phyloP scores from a whole-genome alignment of 2,113 vertebrate genomes.

The Sporophila hypoxantha region DNA sequence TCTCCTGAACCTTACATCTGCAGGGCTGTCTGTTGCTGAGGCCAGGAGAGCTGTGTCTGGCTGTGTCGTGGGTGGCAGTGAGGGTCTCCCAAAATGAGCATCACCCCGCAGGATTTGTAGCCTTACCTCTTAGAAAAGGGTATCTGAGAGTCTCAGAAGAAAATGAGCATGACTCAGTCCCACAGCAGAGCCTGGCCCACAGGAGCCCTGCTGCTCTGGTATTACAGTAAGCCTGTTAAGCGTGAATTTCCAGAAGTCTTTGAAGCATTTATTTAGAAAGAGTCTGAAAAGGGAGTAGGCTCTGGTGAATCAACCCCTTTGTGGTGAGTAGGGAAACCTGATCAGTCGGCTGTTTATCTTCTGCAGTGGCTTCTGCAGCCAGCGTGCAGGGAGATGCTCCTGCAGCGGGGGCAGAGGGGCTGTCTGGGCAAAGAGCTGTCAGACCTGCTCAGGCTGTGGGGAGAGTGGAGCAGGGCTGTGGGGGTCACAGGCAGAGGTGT shows the following conservation, averaged over 20 bases:
- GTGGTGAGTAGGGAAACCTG: conserved; percentile 49
- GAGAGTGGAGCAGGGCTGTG: not conserved
- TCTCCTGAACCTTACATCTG: not conserved
- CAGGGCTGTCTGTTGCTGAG: not conserved
- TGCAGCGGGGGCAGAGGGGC: not conserved
- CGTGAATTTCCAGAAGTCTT: conserved; percentile 44
- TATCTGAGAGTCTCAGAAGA: not conserved
- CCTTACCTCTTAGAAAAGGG: not conserved
- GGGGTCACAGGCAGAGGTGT: not conserved
- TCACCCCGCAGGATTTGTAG: not conserved
- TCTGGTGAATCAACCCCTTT: conserved; percentile 42
- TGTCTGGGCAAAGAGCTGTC: not conserved
- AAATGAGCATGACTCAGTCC: not conserved
- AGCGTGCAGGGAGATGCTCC: not conserved
- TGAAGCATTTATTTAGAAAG: conserved; percentile 56
- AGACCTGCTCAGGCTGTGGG: not conserved
- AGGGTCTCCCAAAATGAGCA: not conserved
- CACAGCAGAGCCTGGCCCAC: not conserved
- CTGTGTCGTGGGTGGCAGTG: not conserved
- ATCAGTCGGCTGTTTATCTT: conserved; percentile 13
- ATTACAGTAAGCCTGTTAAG: conserved; percentile 43
- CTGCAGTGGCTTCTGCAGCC: not conserved
- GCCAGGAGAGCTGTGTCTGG: not conserved
- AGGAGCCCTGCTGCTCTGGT: not conserved
- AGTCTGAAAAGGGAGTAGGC: conserved; percentile 50